These are phyloP conservation scores for Cyclina sinensis DNA, from an alignment of 1,140 invertebrate genomes.

Conservation along the genomic window DNA sequence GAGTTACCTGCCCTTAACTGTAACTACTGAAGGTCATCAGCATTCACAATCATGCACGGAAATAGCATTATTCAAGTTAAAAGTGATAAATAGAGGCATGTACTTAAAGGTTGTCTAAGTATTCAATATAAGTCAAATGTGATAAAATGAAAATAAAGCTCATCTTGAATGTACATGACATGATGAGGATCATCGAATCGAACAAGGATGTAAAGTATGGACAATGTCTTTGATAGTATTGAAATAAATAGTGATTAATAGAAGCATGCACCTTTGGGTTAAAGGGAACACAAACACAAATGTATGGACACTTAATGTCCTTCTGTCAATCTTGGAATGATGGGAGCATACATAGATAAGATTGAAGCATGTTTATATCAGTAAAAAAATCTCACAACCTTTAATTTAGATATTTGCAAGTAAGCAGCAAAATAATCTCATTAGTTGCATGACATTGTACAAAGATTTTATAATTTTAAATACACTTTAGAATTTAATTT, in stretches of 20 bases:
- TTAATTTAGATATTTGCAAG: slow-evolving; percentile 22
- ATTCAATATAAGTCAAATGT: not conserved
- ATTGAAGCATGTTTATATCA: slow-evolving; percentile 19
- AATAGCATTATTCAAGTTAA: not conserved
- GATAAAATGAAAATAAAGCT: not conserved
- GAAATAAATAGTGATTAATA: not conserved
- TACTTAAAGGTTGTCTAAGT: not conserved
- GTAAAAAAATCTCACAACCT: slow-evolving; percentile 11
- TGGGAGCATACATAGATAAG: slow-evolving; percentile 1
- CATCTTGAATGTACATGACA: not conserved
- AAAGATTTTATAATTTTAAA: slow-evolving; percentile 28
- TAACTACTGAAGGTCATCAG: slow-evolving; percentile 1
- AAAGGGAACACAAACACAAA: not conserved
- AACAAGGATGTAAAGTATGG: not conserved
- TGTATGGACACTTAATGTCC: not conserved
- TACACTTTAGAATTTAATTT: slow-evolving; percentile 2
- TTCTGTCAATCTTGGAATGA: slow-evolving; percentile 21
- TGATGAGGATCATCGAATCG: not conserved
- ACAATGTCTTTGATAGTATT: slow-evolving; percentile 1
- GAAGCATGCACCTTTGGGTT: not conserved
- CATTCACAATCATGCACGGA: not conserved
- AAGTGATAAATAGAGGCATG: not conserved
- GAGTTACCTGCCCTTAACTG: not conserved
- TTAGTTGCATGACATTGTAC: slow-evolving; percentile 5
- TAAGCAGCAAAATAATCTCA: slow-evolving; percentile 3